These are phyloP conservation scores for Gymnocephalus cernua DNA, from an alignment of 2,113 vertebrate genomes.

Conservation along the genomic window DNA sequence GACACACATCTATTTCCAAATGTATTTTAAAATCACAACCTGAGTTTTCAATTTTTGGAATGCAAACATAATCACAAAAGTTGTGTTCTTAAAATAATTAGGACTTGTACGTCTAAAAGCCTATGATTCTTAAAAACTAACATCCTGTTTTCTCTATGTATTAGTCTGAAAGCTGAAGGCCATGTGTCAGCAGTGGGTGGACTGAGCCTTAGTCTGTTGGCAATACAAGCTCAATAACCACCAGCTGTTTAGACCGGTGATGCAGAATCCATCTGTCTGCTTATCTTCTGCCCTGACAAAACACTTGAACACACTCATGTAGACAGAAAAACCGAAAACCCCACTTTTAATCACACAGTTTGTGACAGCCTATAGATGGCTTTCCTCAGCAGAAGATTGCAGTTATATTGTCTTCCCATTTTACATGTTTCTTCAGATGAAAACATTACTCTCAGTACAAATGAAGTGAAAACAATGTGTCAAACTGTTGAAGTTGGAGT, in stretches of 20 bases:
- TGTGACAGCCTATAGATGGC: not conserved
- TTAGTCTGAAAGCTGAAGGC: conserved; percentile 6
- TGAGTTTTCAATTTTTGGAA: not conserved
- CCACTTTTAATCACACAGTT: not conserved
- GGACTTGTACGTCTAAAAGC: not conserved
- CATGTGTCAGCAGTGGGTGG: conserved; percentile 2
- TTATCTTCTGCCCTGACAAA: conserved; percentile 1
- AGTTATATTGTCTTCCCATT: not conserved
- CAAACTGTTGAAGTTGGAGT: not conserved
- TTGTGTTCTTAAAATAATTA: not conserved
- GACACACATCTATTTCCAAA: not conserved
- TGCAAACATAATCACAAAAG: not conserved
- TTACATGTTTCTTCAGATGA: not conserved
- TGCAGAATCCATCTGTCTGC: not conserved
- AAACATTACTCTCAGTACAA: not conserved
- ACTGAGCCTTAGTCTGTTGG: not conserved
- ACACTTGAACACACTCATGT: not conserved
- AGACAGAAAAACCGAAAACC: not conserved
- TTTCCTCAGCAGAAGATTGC: not conserved
- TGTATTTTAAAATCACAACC: not conserved
- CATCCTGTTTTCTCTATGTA: not conserved
- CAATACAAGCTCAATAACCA: conserved; percentile 2
- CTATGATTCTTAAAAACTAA: not conserved
- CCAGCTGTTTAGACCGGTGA: conserved; percentile 13
- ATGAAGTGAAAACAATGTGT: not conserved